These are phyloP conservation scores for Uloborus plumipes DNA, from an alignment of 2,888 invertebrate genomes.

Conservation along the genomic window DNA sequence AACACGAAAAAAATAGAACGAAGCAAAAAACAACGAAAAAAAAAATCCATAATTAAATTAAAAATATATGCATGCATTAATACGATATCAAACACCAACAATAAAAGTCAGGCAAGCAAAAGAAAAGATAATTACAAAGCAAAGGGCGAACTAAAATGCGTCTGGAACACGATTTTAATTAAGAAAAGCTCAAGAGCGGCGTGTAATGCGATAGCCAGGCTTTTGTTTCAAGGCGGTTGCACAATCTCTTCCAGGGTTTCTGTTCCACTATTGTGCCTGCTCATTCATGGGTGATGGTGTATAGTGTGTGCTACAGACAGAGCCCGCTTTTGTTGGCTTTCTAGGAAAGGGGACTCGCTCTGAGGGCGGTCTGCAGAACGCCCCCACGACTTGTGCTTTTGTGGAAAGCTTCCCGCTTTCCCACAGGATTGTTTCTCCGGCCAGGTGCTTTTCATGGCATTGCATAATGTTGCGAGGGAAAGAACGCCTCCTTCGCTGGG, in stretches of 20 bases:
- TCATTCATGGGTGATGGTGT: constrained; percentile 37
- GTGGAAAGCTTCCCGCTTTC: constrained; percentile 3
- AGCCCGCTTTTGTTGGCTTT: constrained; percentile 12
- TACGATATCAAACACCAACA: not conserved
- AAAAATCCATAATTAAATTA: no score
- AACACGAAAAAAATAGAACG: no score
- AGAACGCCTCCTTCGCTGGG: no score
- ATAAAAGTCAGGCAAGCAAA: constrained; percentile 14
- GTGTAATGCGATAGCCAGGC: constrained; percentile 54
- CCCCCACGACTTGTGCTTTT: constrained; percentile 17
- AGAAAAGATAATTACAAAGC: constrained; percentile 34
- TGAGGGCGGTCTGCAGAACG: constrained; percentile 11
- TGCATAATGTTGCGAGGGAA: no score
- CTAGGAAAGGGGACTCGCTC: not conserved
- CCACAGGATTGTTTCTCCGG: constrained; percentile 1
- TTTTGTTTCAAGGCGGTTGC: constrained; percentile 57
- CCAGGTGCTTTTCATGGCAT: constrained; percentile 1
- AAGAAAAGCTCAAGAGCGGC: constrained; percentile 56
- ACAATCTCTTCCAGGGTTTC: constrained; percentile 40
- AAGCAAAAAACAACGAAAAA: no score
- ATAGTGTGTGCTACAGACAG: constrained; percentile 9
- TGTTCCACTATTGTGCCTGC: constrained; percentile 36
- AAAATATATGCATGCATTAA: no score
- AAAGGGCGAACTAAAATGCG: constrained; percentile 42
- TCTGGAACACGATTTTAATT: constrained; percentile 61